Base-by-base conservation (phyloP, 2,113 vertebrate genomes). In the Lates calcarifer region DNA sequence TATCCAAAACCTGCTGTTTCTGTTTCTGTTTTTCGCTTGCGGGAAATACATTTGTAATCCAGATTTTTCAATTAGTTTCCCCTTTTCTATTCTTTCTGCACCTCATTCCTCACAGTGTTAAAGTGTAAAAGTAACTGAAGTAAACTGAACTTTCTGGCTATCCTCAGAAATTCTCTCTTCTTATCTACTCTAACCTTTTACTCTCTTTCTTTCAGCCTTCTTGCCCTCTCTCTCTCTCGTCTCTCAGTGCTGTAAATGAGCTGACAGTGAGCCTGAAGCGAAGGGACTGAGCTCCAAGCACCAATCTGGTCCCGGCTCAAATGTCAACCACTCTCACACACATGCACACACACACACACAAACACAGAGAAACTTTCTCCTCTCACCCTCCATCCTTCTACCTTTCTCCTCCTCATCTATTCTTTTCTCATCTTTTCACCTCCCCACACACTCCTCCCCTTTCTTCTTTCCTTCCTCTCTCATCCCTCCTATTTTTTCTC, bases 231-330 rank as follows among this genome's bases (percentile, higher is more conserved):
- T 14, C 13, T 24, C 62, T 43, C 37, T 65, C 73, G 18, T 60
- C 69, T 64, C 67, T 82, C 62, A 24, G 37, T 24, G n/a, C 63
- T 58, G 26, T 47, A 76, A 79, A 77, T 1, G 63, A 86, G 66
- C 74, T 39, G 39, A 79, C 77, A 77, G 26, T 26, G 63, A 81
- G 65, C 74, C 72, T 70, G 53, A 79, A 85, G 65, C 31, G 5
- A 35, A 62, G 57, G 39, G 43, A 71, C 70, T 7, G 47, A 76
- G 86, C 56, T 75, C 74, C 69, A n/a, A 71, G 51, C 37, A 9
- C 65, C 88, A 75, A 66, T 74, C 83, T 80, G 68, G n/a, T 84
- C 72, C 71, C 6, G 9, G 33, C 35, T 69, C 77, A 86, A 85
- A 85, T 89, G 77, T 69, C 82, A 82, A 41, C 79, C 58, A 43